Conservation (phyloP, 2,888 invertebrate genomes). For the Drosophila seclusa region DNA sequence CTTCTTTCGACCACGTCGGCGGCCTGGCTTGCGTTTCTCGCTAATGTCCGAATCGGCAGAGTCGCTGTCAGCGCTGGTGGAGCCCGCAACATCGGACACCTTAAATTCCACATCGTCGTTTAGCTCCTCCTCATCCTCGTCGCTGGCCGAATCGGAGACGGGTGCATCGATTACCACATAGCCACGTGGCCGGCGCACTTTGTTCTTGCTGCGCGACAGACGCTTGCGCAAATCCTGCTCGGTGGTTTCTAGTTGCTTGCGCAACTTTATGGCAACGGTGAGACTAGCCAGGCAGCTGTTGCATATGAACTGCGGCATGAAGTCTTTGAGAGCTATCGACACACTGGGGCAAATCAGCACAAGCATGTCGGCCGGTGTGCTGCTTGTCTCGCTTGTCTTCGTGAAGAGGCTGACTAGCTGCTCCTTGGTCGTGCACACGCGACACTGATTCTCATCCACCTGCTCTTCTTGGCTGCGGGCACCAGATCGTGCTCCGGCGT, state of each 20-base stretch:
- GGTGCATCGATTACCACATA: conserved; percentile 84
- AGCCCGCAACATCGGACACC: conserved; percentile 81
- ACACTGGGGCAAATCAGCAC: conserved; percentile 84
- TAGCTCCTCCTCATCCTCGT: conserved; percentile 78
- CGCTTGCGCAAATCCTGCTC: conserved; percentile 84
- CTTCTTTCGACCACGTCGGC: conserved; percentile 65
- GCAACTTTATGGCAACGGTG: conserved; percentile 83
- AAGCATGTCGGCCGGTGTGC: conserved; percentile 83
- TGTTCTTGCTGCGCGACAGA: conserved; percentile 84
- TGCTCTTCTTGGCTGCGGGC: conserved; percentile 57
- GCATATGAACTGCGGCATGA: conserved; percentile 85
- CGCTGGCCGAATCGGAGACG: conserved; percentile 79
- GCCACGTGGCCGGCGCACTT: conserved; percentile 81
- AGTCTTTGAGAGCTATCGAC: conserved; percentile 83
- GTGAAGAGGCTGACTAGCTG: conserved; percentile 82
- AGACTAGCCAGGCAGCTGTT: conserved; percentile 83
- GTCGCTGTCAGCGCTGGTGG: conserved; percentile 77
- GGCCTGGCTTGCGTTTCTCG: conserved; percentile 66
- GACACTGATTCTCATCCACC: conserved; percentile 83
- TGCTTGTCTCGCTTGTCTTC: conserved; percentile 64
- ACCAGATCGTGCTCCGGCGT: conserved; percentile 43
- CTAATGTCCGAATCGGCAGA: conserved; percentile 81
- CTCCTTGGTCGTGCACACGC: conserved; percentile 82
- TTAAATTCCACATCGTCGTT: conserved; percentile 84
- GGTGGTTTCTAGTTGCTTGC: conserved; percentile 83